Base-by-base conservation (phyloP, 1,140 invertebrate genomes). In the Artemia franciscana region DNA sequence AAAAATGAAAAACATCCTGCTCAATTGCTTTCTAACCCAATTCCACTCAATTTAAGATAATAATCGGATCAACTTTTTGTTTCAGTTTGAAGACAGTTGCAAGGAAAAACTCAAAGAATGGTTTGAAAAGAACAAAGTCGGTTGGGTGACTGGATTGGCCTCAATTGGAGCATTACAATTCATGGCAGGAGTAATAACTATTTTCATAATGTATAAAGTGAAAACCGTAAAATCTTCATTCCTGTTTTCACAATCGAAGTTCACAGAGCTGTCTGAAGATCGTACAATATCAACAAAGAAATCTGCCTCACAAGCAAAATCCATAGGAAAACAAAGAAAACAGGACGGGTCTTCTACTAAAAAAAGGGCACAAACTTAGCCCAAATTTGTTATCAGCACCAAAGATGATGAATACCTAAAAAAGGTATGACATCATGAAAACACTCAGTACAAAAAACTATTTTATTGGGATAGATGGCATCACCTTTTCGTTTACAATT, bases 111-210 rank as follows among this genome's bases (percentile, higher is more conserved):
- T 63, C 57, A 60, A 60, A 9, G 21, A 5, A 5, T 62, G 60
- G 63, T 64, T 64, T 61, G 63, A 64, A 26, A 26, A 61, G 56
- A 64, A 64, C 57, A 64, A 64, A 58, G 60, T 62, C 5, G 57
- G 51, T 25, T 64, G 63, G 63, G 63, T 64, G 12, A 57, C 63
- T 27, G 60, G 60, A 12, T 61, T 64, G 26, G 63, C 63, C 28
- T 63, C 60, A 5, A 59, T 64, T 7, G 63, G 63, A 61, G 63
- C 63, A 12, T 39, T 64, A n/a, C 30, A 64, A 21, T 64, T 64
- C 57, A 58, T 64, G 63, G 63, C 63, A 24, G 60, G 59, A 4
- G 63, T 56, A 9, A 60, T 64, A 5, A 60, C 63, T 5, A 24
- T 64, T 9, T 64, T 64, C 60, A 61, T 64, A 23, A 27, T 64